Conservation (phyloP, 2,888 invertebrate genomes). For the Shargacucullia verbasci region DNA sequence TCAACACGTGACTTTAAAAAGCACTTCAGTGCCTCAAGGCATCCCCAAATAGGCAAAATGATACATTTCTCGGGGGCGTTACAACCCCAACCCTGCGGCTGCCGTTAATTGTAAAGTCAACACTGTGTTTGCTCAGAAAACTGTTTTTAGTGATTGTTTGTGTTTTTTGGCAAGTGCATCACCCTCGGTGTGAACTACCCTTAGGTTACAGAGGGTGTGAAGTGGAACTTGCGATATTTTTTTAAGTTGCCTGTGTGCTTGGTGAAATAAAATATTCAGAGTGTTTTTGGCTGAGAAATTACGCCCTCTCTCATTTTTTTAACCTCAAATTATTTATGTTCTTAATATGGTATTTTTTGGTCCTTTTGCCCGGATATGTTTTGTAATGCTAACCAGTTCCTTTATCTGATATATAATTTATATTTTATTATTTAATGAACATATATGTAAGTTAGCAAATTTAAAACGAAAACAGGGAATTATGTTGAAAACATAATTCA, state of each 20-base stretch:
- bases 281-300: background rate
- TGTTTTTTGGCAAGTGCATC: constrained; percentile 71
- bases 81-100: constrained; percentile 50
- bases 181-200: constrained; percentile 25
- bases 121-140: constrained; percentile 58
- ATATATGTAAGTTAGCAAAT: too few relatives aligned
- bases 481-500: too few relatives aligned
- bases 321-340: too few relatives aligned
- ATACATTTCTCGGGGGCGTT: constrained; percentile 42
- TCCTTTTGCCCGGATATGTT: too few relatives aligned
- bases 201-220: constrained; percentile 36
- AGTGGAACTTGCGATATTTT: constrained; percentile 44
- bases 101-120: constrained; percentile 75
- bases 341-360: too few relatives aligned
- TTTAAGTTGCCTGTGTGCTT: constrained; percentile 22
- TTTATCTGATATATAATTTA: too few relatives aligned
- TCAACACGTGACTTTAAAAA: constrained; percentile 38
- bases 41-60: constrained; percentile 27
- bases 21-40: constrained; percentile 16
- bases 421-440: too few relatives aligned
- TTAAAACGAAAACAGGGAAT: too few relatives aligned
- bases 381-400: too few relatives aligned
- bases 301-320: too few relatives aligned
- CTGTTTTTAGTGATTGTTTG: constrained; percentile 71
- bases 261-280: background rate